Base-by-base conservation (phyloP, 1,140 invertebrate genomes). In the Bombus haemorrhoidalis region DNA sequence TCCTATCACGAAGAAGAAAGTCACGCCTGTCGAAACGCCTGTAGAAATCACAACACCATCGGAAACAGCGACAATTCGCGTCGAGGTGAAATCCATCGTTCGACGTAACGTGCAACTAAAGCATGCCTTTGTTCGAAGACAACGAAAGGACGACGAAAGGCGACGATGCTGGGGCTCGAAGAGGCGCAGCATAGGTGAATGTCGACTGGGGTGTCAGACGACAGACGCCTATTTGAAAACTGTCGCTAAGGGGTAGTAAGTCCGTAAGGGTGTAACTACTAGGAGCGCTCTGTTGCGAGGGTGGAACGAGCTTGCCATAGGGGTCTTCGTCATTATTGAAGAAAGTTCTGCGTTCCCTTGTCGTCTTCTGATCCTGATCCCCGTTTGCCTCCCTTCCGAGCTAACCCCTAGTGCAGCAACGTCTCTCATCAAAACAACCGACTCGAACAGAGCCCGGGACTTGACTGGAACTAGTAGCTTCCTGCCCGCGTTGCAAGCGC, bases 251-350 rank as follows among this genome's bases (percentile, higher is more conserved):
- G 91, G 91, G 81, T 91, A 86, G 90, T 89, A 91, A 91, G 86
- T 90, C 87, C 72, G 83, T 86, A 86, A 91, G 89, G 91, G 86
- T 92, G 89, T 89, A 92, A 92, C 89, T 91, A 88, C 75, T 83
- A 85, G 85, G 91, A 85, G 85, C 89, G 87, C 90, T 91, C 66
- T 91, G 93, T 93, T 91, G 91, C 90, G 94, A 94, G 93, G 92
- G 86, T 93, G 88, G 93, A 92, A 91, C 87, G 75, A 86, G 77
- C 62, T 84, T 83, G 90, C 74, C 82, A 89, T 88, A 83, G 86
- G 86, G 86, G 87, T 82, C 90, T 87, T 76, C 89, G 85, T 90
- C 86, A 91, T 92, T 92, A 92, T 92, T 91, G 81, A 91, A 92
- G 89, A 86, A 88, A 92, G 83, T 92, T 89, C 75, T 68, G 72